These are phyloP conservation scores for Monopis laevigella DNA, from an alignment of 2,888 invertebrate species.

Conservation along the genomic window DNA sequence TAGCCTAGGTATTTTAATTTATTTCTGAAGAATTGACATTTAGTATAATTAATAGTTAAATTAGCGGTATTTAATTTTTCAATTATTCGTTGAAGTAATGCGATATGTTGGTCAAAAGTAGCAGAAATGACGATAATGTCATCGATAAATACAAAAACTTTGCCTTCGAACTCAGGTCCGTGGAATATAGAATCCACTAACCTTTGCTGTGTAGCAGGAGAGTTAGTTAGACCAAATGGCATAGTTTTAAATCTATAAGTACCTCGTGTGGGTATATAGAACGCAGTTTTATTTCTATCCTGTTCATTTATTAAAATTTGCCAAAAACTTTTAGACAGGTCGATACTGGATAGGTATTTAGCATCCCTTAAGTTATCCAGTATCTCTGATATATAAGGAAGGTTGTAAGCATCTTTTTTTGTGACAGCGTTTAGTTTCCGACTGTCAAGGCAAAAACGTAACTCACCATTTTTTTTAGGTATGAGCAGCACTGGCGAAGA, in stretches of 20 bases:
- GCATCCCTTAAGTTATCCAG: conserved; percentile 24
- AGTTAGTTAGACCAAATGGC: conserved; percentile 19
- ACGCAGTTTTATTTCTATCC: conserved; percentile 12
- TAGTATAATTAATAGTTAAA: neutral
- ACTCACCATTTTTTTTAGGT: no score
- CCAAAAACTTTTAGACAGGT: conserved; percentile 19
- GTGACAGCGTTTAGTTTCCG: no score
- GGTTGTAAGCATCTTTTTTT: conserved; percentile 17
- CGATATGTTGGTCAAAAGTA: conserved; percentile 21
- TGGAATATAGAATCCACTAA: conserved; percentile 14
- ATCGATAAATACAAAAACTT: conserved; percentile 20
- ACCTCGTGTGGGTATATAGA: conserved; percentile 19
- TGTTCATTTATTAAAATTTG: conserved; percentile 10
- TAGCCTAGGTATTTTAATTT: conserved; percentile 10
- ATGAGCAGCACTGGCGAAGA: no score
- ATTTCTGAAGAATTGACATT: neutral
- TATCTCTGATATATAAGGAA: conserved; percentile 23
- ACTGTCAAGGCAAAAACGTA: no score
- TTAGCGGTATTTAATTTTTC: no score
- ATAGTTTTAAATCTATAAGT: conserved; percentile 18
- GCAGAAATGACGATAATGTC: conserved; percentile 20
- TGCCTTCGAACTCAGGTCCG: conserved; percentile 16
- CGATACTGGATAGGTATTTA: conserved; percentile 20
- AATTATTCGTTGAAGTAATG: no score
- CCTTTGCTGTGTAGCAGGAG: conserved; percentile 13